These are phyloP conservation scores for Hylaeus anthracinus DNA, from an alignment of 1,140 invertebrate genomes.

Conservation along the genomic window DNA sequence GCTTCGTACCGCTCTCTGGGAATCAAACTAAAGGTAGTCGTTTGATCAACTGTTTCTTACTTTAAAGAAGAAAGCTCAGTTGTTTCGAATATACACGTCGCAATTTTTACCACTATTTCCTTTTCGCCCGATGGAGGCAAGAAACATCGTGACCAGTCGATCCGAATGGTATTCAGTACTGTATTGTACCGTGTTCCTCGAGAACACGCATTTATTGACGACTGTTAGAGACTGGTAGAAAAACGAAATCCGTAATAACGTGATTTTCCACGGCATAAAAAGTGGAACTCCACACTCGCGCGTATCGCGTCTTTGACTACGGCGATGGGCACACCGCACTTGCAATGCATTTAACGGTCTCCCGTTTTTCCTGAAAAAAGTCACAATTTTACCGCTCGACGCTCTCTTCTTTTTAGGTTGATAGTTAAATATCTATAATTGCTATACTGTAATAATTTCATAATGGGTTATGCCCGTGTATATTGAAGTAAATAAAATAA, in stretches of 20 bases:
- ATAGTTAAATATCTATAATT: too few species aligned
- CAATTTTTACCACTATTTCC: not conserved
- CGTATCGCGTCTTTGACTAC: not conserved
- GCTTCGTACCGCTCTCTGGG: not conserved
- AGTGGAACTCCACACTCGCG: conserved; percentile 41
- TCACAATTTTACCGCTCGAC: too few species aligned
- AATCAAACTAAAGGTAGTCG: too few species aligned
- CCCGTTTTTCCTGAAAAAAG: not conserved
- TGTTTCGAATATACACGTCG: not conserved
- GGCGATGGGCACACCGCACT: not conserved
- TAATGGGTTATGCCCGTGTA: too few species aligned
- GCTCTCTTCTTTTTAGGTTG: too few species aligned
- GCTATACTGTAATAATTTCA: too few species aligned
- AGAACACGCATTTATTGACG: not conserved
- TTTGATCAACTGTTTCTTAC: not conserved
- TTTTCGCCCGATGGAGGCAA: not conserved
- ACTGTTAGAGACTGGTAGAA: not conserved
- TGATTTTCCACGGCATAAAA: conserved; percentile 33
- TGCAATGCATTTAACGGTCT: conserved; percentile 19
- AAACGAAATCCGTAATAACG: not conserved
- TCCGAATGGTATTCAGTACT: not conserved
- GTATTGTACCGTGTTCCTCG: not conserved
- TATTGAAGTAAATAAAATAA: too few species aligned
- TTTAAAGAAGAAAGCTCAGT: not conserved
- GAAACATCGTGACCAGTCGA: not conserved